Evolutionary conservation across 1,140 invertebrate species (phyloP).

Genomic region (Cotesia typhae): DNA sequence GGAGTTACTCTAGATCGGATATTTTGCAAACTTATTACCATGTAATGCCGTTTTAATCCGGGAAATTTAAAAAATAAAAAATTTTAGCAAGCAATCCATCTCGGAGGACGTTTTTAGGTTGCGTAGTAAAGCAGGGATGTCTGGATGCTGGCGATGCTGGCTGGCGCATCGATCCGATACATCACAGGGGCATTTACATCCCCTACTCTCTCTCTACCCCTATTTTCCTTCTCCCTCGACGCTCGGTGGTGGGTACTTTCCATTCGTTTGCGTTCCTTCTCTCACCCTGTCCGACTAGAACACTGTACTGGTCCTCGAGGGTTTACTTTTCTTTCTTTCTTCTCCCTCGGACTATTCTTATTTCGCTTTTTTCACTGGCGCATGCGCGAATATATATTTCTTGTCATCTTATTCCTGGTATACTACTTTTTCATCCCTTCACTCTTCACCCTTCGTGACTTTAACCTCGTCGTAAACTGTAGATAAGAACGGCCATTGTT

Average conservation of each 20-base stretch:
- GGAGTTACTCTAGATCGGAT: too few relatives aligned
- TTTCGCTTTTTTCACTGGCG: slow-evolving; percentile 46
- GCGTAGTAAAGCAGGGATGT: slow-evolving; percentile 60
- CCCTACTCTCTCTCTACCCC: slow-evolving; percentile 26
- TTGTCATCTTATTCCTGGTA: slow-evolving; percentile 22
- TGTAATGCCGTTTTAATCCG: neutral
- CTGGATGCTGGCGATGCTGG: slow-evolving; percentile 59
- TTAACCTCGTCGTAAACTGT: slow-evolving; percentile 29
- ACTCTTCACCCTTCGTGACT: slow-evolving; percentile 29
- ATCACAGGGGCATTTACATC: slow-evolving; percentile 63
- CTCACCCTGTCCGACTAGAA: slow-evolving; percentile 33
- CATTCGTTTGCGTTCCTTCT: slow-evolving; percentile 39
- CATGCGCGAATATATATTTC: slow-evolving; percentile 24
- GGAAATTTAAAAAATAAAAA: slow-evolving; percentile 4
- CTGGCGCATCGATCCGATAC: slow-evolving; percentile 66
- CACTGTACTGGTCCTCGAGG: slow-evolving; percentile 20
- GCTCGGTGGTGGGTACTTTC: slow-evolving; percentile 16
- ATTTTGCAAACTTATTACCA: too few relatives aligned
- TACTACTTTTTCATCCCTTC: slow-evolving; percentile 26
- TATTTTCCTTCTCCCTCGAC: slow-evolving; percentile 31
- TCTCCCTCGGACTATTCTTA: slow-evolving; percentile 39
- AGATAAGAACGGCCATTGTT: too few relatives aligned
- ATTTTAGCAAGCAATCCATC: neutral
- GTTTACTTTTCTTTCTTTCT: slow-evolving; percentile 24
- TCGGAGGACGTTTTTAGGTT: slow-evolving; percentile 64